Evolutionary conservation across 2,113 vertebrate genomes (phyloP).

Genomic region (Gopherus flavomarginatus): DNA sequence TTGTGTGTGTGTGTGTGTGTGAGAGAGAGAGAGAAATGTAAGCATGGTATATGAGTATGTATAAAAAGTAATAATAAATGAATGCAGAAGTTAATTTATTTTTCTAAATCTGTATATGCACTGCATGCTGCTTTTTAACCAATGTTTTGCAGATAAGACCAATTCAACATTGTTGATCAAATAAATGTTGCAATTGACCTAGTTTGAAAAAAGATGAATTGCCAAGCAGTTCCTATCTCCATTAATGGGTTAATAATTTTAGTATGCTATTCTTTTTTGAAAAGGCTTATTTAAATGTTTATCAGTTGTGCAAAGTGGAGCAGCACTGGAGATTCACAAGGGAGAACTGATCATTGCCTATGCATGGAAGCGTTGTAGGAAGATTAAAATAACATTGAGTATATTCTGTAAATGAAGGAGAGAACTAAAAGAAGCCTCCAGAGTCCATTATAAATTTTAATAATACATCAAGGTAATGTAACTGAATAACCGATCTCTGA

Average conservation of each 20-base stretch:
- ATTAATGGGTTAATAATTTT: slow-evolving; percentile 85
- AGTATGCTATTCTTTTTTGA: slow-evolving; percentile 80
- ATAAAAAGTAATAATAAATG: not conserved
- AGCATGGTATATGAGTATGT: not conserved
- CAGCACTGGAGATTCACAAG: slow-evolving; percentile 82
- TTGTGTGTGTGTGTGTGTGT: rapidly evolving
- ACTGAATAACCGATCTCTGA: slow-evolving; percentile 99
- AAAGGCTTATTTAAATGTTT: slow-evolving; percentile 92
- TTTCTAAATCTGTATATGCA: not conserved
- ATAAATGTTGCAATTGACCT: slow-evolving; percentile 57
- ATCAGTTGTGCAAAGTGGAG: slow-evolving; percentile 90
- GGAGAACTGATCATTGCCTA: slow-evolving; percentile 93
- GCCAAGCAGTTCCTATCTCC: slow-evolving; percentile 53
- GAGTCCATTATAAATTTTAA: slow-evolving; percentile 99
- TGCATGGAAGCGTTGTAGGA: slow-evolving; percentile 96
- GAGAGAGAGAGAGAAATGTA: rapidly evolving
- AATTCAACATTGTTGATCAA: not conserved
- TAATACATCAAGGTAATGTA: slow-evolving; percentile 99
- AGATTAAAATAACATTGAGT: slow-evolving; percentile 99
- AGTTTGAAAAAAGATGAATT: slow-evolving; percentile 61
- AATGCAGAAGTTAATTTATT: not conserved
- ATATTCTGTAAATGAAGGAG: slow-evolving; percentile 99
- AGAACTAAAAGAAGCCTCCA: slow-evolving; percentile 95
- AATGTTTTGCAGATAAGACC: not conserved
- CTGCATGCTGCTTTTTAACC: not conserved